These are phyloP conservation scores for Pogonocherus hispidulus DNA, from an alignment of 2,888 invertebrate genomes.

Conservation along the genomic window DNA sequence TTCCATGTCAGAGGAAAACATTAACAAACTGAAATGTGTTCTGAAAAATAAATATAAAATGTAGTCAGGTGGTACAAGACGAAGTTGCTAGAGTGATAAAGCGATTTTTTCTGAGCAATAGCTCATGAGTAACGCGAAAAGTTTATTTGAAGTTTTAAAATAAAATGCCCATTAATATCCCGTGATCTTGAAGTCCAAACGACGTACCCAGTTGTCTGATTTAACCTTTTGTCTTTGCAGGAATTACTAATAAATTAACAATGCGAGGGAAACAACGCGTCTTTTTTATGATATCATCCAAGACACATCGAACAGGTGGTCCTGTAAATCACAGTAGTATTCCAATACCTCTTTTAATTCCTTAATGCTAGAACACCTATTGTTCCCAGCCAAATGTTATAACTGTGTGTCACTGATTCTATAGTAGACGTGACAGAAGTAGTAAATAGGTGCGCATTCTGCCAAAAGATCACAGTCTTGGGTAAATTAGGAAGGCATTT, in stretches of 20 bases:
- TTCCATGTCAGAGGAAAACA: too few species aligned
- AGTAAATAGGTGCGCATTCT: slow-evolving; percentile 4
- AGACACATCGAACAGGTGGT: slow-evolving; percentile 23
- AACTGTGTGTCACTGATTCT: slow-evolving; percentile 15
- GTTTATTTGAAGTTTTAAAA: slow-evolving; percentile 24
- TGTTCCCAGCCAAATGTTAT: slow-evolving; percentile 24
- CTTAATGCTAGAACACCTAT: slow-evolving; percentile 11
- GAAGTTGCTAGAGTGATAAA: neutral
- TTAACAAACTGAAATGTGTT: too few species aligned
- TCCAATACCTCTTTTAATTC: slow-evolving; percentile 16
- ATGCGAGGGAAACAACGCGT: slow-evolving; percentile 18
- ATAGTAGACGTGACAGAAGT: slow-evolving; percentile 5
- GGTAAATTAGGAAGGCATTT: slow-evolving; percentile 22
- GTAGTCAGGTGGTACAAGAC: neutral
- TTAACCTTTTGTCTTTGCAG: slow-evolving; percentile 29
- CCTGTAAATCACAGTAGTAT: slow-evolving; percentile 20
- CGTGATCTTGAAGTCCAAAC: slow-evolving; percentile 28
- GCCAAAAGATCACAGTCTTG: slow-evolving; percentile 14
- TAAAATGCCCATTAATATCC: slow-evolving; percentile 24
- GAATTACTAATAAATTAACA: slow-evolving; percentile 24
- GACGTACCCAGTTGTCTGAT: slow-evolving; percentile 24
- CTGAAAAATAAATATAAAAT: neutral
- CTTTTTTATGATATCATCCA: slow-evolving; percentile 25
- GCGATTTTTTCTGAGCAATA: neutral
- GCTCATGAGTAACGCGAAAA: slow-evolving; percentile 14